phyloP scores from a whole-genome alignment of 2,797 vertebrate genomes.

The Sternarchorhynchus goeldii region DNA sequence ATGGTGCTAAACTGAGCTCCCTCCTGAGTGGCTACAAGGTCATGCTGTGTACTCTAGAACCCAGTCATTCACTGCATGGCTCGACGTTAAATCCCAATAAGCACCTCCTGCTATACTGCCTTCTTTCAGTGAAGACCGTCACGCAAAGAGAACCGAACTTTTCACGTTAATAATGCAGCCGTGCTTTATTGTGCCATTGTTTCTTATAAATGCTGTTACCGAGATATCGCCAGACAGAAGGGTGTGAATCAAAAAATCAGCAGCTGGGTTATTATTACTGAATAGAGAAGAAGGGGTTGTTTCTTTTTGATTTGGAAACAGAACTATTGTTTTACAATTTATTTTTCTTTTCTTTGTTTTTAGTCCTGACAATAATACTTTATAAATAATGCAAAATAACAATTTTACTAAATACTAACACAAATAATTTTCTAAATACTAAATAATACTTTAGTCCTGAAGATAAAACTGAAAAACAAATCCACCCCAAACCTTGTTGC shows the following conservation, averaged over 20 bases:
- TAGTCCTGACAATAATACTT: too few relatives aligned
- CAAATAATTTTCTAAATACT: too few relatives aligned
- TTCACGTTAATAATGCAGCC: neutral
- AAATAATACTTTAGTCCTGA: neutral
- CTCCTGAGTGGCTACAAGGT: conserved; percentile 1
- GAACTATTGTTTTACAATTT: too few relatives aligned
- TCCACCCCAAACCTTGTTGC: neutral
- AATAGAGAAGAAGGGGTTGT: too few relatives aligned
- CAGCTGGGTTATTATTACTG: neutral
- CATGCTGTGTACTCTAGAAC: neutral
- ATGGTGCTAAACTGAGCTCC: neutral
- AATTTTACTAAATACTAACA: too few relatives aligned
- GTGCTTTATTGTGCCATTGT: neutral
- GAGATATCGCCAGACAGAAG: too few relatives aligned
- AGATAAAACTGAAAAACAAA: neutral
- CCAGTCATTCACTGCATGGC: neutral
- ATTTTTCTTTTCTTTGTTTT: too few relatives aligned
- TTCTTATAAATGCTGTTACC: neutral
- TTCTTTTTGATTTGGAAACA: too few relatives aligned
- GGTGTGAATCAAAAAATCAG: neutral
- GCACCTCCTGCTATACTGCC: neutral
- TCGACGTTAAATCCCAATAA: neutral
- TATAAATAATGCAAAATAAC: too few relatives aligned
- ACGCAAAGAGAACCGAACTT: neutral
- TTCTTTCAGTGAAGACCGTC: neutral